These are phyloP conservation scores for Charaxes varanes DNA, from an alignment of 1,140 invertebrate species.

Conservation along the genomic window DNA sequence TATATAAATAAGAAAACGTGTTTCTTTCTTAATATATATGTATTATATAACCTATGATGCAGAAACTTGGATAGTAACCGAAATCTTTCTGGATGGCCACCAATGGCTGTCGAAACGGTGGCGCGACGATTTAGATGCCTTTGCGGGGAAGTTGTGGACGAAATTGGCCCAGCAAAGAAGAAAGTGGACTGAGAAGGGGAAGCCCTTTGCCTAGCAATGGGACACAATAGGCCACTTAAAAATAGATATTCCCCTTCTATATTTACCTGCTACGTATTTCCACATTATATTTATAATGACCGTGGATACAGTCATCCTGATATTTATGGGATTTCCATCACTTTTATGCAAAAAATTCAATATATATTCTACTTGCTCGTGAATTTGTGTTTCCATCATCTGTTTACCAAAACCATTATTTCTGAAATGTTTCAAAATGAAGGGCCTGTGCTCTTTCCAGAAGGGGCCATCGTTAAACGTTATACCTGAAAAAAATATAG, in stretches of 20 bases:
- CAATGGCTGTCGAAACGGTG: too few species aligned
- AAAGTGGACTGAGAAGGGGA: too few species aligned
- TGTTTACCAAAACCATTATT: conserved; percentile 84
- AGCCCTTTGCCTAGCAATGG: too few species aligned
- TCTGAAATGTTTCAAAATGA: conserved; percentile 81
- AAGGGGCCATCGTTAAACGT: conserved; percentile 84
- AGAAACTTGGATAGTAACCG: conserved; percentile 3
- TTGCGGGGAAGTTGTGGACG: too few species aligned
- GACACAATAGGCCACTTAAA: too few species aligned
- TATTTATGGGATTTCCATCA: conserved; percentile 45
- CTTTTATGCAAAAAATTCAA: conserved; percentile 63
- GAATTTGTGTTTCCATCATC: conserved; percentile 82
- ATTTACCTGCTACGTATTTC: conserved; percentile 80
- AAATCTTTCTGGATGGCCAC: too few species aligned
- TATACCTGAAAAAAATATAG: conserved; percentile 77
- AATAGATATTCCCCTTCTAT: too few species aligned
- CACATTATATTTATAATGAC: conserved; percentile 84
- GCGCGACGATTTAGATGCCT: too few species aligned
- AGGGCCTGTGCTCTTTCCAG: conserved; percentile 85
- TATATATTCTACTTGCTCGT: conserved; percentile 76
- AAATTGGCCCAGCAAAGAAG: too few species aligned
- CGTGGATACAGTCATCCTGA: conserved; percentile 69
- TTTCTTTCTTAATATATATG: too few species aligned
- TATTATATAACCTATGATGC: not conserved
- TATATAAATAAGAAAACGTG: too few species aligned